Conservation (phyloP, 2,113 vertebrate species). For the Chlorodrepanis virens region DNA sequence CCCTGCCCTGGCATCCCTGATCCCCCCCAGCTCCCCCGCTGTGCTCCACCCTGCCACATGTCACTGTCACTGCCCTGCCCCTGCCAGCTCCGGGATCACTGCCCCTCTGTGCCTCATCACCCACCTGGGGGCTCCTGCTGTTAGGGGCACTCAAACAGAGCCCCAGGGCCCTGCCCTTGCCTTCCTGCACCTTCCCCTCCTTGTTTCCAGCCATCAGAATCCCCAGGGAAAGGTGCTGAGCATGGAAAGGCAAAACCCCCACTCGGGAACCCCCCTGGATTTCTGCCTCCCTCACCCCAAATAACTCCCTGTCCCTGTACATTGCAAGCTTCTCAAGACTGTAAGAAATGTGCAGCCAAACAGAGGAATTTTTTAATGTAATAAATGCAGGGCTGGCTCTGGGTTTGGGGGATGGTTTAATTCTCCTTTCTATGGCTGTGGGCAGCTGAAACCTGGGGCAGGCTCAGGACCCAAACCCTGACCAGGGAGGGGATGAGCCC, state of each 20-base stretch:
- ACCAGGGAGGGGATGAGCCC: background rate
- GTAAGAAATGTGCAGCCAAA: background rate
- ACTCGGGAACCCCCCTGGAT: background rate
- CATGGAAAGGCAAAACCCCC: background rate
- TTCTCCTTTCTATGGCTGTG: background rate
- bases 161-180: background rate
- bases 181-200: background rate
- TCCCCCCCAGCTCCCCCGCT: background rate
- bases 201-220: background rate
- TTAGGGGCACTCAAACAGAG: background rate
- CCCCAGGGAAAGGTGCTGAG: background rate
- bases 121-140: background rate
- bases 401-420: background rate
- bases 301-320: background rate
- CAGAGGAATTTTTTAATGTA: background rate
- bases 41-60: background rate
- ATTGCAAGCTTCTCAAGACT: background rate
- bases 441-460: background rate
- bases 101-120: background rate
- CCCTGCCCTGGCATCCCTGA: background rate
- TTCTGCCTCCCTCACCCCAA: background rate
- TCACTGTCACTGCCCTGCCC: background rate
- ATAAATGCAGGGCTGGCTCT: background rate
- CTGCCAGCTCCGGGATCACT: background rate
- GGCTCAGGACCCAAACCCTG: background rate